Base-by-base conservation (phyloP, 37 sponge, comb jelly and placozoan genomes). In the Theonella swinhoei region DNA sequence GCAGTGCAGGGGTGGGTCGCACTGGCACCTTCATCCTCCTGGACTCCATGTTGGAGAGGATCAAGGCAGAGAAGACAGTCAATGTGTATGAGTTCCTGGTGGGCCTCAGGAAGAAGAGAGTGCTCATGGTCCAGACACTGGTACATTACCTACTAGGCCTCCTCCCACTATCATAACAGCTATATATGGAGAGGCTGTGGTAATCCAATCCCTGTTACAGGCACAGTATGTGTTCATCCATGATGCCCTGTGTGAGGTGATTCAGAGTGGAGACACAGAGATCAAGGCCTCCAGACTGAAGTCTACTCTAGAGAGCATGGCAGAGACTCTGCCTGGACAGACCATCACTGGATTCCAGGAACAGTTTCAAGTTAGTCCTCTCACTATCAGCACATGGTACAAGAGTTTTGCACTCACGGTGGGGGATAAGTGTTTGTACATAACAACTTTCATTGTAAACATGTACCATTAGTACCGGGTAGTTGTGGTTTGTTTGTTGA, bases 211-310 rank as follows among this genome's bases (percentile, higher is more conserved):
- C 24, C 72, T 36, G 14, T 24, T 47, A 11, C 69, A 92, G 92
- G 76, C 85, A 5, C 92, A 92, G 67, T 92, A 92, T 73, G 64
- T 79, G 39, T 92, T 92, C 64, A 89, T 92, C 63, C 92, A 92
- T 47, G 92, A 92, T 83, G 91, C 92, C 39, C 72, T 92, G 26
- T 30, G 72, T 79, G 92, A 92, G 80, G 42, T 77, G 38, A 83
- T 91, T 30, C 83, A 80, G 0, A 89, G 86, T 80, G 91, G 91
- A 31, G 82, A 88, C 69, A 84, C 92, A 30, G 65, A 66, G 26
- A 72, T 91, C 9, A 24, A 5, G 9, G 88, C 75, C 47, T 36
- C 47, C 22, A 35, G 29, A 24, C 69, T 85, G 61, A 85, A 74
- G 70, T 33, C 64, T 30, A 75, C 64, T 42, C 40, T 85, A 17